phyloP scores from a whole-genome alignment of 2,888 invertebrate species.

The Pheosia gnoma region DNA sequence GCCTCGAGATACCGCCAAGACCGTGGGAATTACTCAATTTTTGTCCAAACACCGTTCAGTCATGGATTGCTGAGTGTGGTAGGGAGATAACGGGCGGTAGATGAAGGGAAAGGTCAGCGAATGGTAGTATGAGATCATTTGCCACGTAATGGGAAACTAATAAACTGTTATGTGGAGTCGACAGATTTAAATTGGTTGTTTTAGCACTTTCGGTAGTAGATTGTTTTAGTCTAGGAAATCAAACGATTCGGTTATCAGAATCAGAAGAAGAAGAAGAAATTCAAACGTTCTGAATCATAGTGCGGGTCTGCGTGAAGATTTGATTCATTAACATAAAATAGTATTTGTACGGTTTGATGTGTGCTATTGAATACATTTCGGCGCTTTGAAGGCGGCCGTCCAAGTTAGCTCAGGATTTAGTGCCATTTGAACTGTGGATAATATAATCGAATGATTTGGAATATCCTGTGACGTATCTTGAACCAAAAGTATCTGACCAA shows the following conservation, averaged over 20 bases:
- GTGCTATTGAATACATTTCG: constrained; percentile 1
- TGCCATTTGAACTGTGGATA: too few species aligned
- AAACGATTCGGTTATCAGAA: too few species aligned
- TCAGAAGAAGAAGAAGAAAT: too few species aligned
- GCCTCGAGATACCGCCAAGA: constrained; percentile 32
- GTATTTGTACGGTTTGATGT: constrained; percentile 14
- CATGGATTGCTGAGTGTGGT: constrained; percentile 26
- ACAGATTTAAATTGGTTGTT: too few species aligned
- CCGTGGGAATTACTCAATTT: constrained; percentile 42
- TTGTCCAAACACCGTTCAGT: constrained; percentile 26
- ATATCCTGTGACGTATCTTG: too few species aligned
- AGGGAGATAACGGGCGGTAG: constrained; percentile 27
- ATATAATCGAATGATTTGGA: too few species aligned
- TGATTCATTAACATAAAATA: constrained; percentile 27
- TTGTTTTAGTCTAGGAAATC: too few species aligned
- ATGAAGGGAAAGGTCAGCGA: constrained; percentile 14
- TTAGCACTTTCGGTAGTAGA: too few species aligned
- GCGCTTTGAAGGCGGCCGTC: too few species aligned
- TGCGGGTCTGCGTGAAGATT: constrained; percentile 22
- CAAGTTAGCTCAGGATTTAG: too few species aligned
- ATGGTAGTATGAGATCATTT: neutral
- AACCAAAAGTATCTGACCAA: too few species aligned
- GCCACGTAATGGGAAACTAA: neutral
- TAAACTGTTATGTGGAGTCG: neutral
- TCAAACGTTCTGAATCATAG: too few species aligned